A percentile compares a stretch with the other conserved stretches of the same genome.
Evolutionary conservation across 2,113 vertebrate genomes (phyloP).

Genomic region (Tychaedon coryphoeus): DNA sequence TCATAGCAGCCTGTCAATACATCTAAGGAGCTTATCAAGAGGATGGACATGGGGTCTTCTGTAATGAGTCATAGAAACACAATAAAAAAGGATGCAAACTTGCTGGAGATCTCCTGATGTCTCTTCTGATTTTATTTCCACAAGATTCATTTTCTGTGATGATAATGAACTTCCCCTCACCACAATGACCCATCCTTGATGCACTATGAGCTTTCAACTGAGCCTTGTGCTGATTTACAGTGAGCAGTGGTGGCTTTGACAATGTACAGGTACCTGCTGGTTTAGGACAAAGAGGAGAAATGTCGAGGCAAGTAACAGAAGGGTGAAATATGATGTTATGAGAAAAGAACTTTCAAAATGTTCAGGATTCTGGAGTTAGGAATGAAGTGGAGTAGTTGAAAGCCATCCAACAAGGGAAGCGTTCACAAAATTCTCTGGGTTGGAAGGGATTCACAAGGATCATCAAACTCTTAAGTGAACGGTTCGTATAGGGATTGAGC

Average conservation of each 20-base stretch:
- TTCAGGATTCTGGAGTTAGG: neutral
- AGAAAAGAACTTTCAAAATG: neutral
- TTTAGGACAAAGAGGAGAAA: neutral
- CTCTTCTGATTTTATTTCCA: neutral
- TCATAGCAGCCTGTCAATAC: neutral
- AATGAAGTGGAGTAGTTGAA: neutral
- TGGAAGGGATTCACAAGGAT: neutral
- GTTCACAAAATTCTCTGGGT: neutral
- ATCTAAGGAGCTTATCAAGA: neutral
- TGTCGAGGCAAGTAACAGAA: rapidly evolving
- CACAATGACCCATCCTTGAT: neutral
- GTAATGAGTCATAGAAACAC: neutral
- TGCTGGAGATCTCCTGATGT: neutral
- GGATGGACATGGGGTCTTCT: neutral
- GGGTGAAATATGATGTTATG: neutral
- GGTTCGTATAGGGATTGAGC: neutral
- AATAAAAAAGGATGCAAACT: neutral
- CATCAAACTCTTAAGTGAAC: neutral
- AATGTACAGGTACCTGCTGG: neutral
- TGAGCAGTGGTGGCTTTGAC: neutral
- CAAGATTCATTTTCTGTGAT: neutral
- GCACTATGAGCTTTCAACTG: neutral
- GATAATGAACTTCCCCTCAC: neutral
- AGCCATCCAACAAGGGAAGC: neutral
- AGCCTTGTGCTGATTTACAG: neutral